Evolutionary conservation across 2,797 vertebrate species (phyloP), one percentile per base, ranked within the genome.

Genomic region (Selene dorsalis): DNA sequence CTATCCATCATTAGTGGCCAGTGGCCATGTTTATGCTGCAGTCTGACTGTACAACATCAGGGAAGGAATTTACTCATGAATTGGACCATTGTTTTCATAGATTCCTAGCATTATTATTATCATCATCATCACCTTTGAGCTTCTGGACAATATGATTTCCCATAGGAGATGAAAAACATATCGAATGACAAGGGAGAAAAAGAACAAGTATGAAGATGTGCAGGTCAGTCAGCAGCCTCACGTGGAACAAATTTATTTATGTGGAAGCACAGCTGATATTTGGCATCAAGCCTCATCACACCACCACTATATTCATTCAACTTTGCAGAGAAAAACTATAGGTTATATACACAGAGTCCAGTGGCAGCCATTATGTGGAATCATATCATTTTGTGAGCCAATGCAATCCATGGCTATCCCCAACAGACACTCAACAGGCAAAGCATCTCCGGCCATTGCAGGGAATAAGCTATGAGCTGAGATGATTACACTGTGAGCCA

Each of bases 121-220:
- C 32, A 35, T 35, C 7, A 35, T 35, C 32, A 35, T 35, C 9
- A 35, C 32, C 32, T 35, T 35, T 35, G 32, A 35, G 32, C 32
- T 35, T 8, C 32, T 35, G 32, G 32, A 35, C 32, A 35, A 35
- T 8, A 35, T 35, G 32, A 35, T 35, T 35, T 35, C 32, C 32
- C 32, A 35, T 35, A 9, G 32, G 32, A 35, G 32, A 1, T 35
- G 32, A 35, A 35, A 9, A 35, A 35, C 9, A 30, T 30, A 30
- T 30, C 30, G 3, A 30, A 30, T 30, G 30, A 35, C 6, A 35
- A 35, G 7, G 32, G 59, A 79, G 73, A 57, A 55, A 68, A 58
- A 55, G 69, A 24, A 69, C 64, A 52, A 32, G 0, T 22, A 69
- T 66, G 57, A 53, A 59, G 75, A 61, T 53, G 63, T 83, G 69